Conservation (phyloP, 2,888 invertebrate species). For the Escarpia spicata region DNA sequence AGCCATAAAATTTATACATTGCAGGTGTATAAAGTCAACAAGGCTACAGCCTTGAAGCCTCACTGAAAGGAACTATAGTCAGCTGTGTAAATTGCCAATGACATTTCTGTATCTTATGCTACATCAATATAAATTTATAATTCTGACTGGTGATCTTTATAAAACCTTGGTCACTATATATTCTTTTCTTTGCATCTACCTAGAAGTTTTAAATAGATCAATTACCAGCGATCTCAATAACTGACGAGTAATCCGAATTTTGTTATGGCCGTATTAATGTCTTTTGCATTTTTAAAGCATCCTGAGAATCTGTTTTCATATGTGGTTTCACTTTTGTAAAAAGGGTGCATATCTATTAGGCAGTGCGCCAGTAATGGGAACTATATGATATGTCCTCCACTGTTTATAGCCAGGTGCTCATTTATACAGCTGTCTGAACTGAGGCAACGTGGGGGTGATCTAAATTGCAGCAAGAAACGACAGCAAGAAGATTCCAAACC, state of each 20-base stretch:
- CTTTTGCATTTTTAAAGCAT: too few relatives aligned
- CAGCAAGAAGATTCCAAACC: too few relatives aligned
- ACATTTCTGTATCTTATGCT: background rate
- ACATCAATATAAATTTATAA: background rate
- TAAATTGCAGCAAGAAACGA: too few relatives aligned
- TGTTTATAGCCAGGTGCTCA: too few relatives aligned
- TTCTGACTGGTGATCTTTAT: background rate
- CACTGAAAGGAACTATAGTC: background rate
- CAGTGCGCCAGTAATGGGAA: too few relatives aligned
- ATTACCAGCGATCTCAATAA: background rate
- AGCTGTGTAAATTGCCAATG: background rate
- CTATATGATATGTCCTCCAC: too few relatives aligned
- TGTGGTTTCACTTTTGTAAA: too few relatives aligned
- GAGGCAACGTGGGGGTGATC: too few relatives aligned
- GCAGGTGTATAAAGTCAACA: background rate
- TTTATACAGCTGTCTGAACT: too few relatives aligned
- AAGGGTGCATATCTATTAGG: too few relatives aligned
- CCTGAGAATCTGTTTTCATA: too few relatives aligned
- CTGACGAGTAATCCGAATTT: background rate
- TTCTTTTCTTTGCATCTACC: background rate
- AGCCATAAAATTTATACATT: background rate
- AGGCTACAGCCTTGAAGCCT: background rate
- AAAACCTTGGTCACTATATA: background rate
- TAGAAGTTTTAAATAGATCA: background rate
- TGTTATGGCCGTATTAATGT: too few relatives aligned